Base-by-base conservation (phyloP, 1,140 invertebrate genomes). In the Oryctes rhinoceros region DNA sequence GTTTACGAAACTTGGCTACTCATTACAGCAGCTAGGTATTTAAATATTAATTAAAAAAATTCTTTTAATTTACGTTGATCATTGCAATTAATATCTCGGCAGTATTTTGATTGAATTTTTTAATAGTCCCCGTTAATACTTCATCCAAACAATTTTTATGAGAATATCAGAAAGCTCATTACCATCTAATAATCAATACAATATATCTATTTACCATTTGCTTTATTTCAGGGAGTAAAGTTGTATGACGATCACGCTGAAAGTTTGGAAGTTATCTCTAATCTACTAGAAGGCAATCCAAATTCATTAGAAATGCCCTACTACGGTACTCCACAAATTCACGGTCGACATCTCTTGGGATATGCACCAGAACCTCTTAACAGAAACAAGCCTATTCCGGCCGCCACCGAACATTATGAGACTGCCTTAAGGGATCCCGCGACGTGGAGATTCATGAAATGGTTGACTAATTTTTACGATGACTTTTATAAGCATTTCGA, bases 361-460 rank as follows among this genome's bases (percentile, higher is more conserved):
- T 62, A 62, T 20, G 53, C 39, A 10, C 39, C 39, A 10, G 39
- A 44, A 44, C 39, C 39, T 44, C 39, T 44, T 3, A 62, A 62
- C 20, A 62, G 20, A 62, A 15, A 62, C 13, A 62, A 62, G 13
- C 15, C 53, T 11, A 7, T 62, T 1, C 53, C 53, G 5, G 53
- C 53, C 5, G 53, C 53, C 13, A 62, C 53, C 39, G 53, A 90
- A 80, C 88, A 90, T 82, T 88, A 85, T 75, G 88, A 89, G 80
- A 93, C 93, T 35, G 90, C 90, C 81, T 84, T 93, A 78, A 90
- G 93, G 76, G 93, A 94, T 86, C 93, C 92, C 11, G 88, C 91
- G 76, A 93, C 91, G 90, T 94, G 92, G 88, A 89, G 89, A 77
- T 88, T 93, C 83, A 88, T 89, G 85, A 90, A 91, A 84, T 89